Conservation (phyloP, 1,140 invertebrate genomes). For the Aricia agestis region DNA sequence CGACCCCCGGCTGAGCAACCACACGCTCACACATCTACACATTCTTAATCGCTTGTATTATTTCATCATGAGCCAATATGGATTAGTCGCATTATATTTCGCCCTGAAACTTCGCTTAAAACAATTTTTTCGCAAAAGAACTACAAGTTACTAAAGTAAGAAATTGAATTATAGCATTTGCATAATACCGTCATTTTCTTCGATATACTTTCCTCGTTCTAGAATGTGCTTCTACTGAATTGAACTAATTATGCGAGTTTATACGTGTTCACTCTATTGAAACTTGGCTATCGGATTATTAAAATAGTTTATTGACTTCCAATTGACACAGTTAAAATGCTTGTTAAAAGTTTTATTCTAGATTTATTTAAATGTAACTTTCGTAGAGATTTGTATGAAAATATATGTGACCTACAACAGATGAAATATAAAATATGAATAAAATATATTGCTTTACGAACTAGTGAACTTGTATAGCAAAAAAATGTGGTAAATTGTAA, state of each 20-base stretch:
- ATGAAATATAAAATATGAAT: too few relatives aligned
- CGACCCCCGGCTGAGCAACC: too few relatives aligned
- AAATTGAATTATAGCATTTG: neutral
- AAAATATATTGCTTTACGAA: too few relatives aligned
- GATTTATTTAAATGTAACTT: neutral
- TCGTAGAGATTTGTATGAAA: neutral
- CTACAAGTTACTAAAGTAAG: too few relatives aligned
- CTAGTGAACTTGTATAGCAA: too few relatives aligned
- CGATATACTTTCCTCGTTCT: neutral
- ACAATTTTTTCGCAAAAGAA: too few relatives aligned
- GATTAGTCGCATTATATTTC: too few relatives aligned
- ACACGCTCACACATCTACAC: too few relatives aligned
- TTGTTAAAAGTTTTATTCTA: neutral
- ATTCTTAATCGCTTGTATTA: too few relatives aligned
- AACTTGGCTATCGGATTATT: neutral
- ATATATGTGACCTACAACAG: neutral
- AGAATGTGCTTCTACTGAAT: neutral
- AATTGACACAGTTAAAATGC: neutral
- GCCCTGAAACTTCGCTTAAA: too few relatives aligned
- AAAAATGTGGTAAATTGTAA: too few relatives aligned
- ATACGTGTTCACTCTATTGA: neutral
- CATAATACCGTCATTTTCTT: neutral
- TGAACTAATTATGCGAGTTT: neutral
- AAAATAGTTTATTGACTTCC: neutral
- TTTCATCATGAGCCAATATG: too few relatives aligned